Evolutionary conservation across 2,888 invertebrate species (phyloP).

Genomic region (Danaus chrysippus): DNA sequence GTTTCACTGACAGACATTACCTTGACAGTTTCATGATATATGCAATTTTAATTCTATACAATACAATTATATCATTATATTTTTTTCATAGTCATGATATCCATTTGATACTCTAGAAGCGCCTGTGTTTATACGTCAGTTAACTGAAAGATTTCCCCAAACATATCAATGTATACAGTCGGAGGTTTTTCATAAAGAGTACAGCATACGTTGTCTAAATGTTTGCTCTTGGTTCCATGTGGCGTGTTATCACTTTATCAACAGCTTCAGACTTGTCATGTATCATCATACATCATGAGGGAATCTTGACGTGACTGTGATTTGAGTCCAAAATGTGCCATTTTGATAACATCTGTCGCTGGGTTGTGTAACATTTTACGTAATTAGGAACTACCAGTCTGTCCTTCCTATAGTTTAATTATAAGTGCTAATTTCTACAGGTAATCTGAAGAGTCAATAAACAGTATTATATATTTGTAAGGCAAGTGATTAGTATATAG

Average conservation of each 20-base stretch:
- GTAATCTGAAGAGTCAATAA: constrained; percentile 32
- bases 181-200: constrained; percentile 28
- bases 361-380: constrained; percentile 36
- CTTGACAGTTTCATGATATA: too few relatives aligned
- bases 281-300: constrained; percentile 69
- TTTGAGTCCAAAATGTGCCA: constrained; percentile 46
- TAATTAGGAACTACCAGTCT: constrained; percentile 36
- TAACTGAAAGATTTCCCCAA: constrained; percentile 5
- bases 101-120: neutral
- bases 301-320: constrained; percentile 56
- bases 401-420: constrained; percentile 46
- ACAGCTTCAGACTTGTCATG: constrained; percentile 50
- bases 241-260: constrained; percentile 21
- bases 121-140: neutral
- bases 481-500: constrained; percentile 43
- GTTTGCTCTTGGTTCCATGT: constrained; percentile 31
- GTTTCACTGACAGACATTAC: too few relatives aligned
- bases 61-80: neutral
- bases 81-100: neutral
- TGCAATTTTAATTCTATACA: too few relatives aligned
- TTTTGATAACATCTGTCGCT: constrained; percentile 47
- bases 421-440: constrained; percentile 33
- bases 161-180: neutral
- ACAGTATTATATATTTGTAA: constrained; percentile 37
- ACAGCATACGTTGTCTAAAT: constrained; percentile 30